Conservation (phyloP, 2,797 vertebrate genomes). For the Pseudochirops cupreus region DNA sequence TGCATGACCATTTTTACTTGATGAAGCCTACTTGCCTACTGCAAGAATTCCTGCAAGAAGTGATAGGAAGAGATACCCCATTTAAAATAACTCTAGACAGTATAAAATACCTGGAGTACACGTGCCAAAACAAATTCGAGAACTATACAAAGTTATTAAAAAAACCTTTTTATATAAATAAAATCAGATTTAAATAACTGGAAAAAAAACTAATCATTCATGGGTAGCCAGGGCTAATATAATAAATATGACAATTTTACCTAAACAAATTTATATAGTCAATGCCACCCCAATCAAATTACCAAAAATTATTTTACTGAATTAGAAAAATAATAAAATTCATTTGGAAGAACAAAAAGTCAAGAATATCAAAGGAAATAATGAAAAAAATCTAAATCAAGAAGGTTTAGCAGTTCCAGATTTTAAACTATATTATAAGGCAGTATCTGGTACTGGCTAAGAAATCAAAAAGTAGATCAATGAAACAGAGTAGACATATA, state of each 20-base stretch:
- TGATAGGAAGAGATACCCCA: not conserved
- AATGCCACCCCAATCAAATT: not conserved
- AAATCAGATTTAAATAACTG: not conserved
- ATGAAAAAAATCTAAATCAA: not conserved
- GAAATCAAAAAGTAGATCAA: not conserved
- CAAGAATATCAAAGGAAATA: not conserved
- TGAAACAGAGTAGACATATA: not conserved
- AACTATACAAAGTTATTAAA: not conserved
- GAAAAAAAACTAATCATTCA: not conserved
- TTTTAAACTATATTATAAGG: not conserved
- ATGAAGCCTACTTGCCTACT: not conserved
- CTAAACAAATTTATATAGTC: not conserved
- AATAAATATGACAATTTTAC: not conserved
- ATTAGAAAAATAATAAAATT: not conserved
- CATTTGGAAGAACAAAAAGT: not conserved
- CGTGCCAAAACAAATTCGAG: not conserved
- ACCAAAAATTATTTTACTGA: not conserved
- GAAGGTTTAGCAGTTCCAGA: not conserved
- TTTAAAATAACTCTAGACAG: not conserved
- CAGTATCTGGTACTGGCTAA: not conserved
- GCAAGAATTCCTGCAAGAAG: not conserved
- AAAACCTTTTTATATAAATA: not conserved
- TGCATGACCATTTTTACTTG: conserved; percentile 3
- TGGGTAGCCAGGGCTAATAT: not conserved
- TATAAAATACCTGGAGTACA: not conserved